Base-by-base conservation (phyloP, 2,888 invertebrate genomes). In the Tricholauxania praeusta region DNA sequence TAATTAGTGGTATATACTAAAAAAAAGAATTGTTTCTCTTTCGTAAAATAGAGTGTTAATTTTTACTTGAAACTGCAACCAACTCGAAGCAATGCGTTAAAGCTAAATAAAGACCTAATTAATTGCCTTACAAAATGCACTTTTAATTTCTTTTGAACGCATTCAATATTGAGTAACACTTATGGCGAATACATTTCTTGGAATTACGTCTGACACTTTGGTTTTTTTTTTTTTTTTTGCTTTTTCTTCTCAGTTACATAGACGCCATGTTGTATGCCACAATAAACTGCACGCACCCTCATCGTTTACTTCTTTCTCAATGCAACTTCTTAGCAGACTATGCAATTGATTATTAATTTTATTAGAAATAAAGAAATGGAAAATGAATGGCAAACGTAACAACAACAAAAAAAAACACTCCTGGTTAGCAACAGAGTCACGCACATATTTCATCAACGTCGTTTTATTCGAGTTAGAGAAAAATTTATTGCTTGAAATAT, bases 201-300 rank as follows among this genome's bases (percentile, higher is more conserved):
- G 64, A 64, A 64, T 64, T 64, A 64, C 49, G 64, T 64, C 64
- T 49, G 64, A 64, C 51, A 64, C 64, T 64, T 14, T 22, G n/a
- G 19, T 64, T 64, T n/a, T 22, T 22, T 28, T 28, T 64, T 64
- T n/a, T 22, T 22, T 28, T 28, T 28, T 28, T 28, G 28, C 4
- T 28, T 28, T 4, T 28, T 28, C 28, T 28, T 28, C 28, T 28
- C 28, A 28, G 4, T 28, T 28, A 19, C 32, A 10, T 39, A 62
- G 62, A 62, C 60, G 39, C 19, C 60, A 60, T 39, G n/a, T 17
- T 53, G 19, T 19, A 53, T 22, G 55, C 55, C 19, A 55, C 55
- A 55, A 55, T 22, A 17, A 17, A 47, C 39, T 62, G 62, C 62
- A 62, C 62, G 62, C 62, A 62, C 53, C 8, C 28, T 28, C 28